Evolutionary conservation across 2,113 vertebrate genomes (phyloP), one percentile per base, ranked within the genome.

Genomic region (Cephalopterus ornatus): DNA sequence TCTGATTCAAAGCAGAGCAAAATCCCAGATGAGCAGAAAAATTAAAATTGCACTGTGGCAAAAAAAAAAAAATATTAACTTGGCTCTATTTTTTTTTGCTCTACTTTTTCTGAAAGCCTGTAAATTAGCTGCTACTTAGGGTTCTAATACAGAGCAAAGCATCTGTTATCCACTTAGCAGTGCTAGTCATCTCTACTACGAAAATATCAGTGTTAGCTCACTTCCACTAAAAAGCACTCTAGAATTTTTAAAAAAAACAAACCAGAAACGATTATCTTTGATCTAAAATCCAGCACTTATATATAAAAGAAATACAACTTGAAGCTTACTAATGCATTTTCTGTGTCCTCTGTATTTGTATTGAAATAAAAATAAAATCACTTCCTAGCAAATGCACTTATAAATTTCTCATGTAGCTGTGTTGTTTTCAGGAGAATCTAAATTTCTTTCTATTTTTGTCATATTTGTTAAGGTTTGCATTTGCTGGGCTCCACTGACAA

Each of bases 101-200:
- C 92, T 96, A 92, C 82, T 88, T 96, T 89, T 91, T 74, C 56
- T 90, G 90, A 92, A 92, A 92, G 85, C 47, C 72, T 88, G 44
- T 91, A 95, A 93, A 93, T 96, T 92, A 93, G 41, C 56, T 92
- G 22, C 70, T 92, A 30, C 82, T 94, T 96, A 80, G 5, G 6
- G 41, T 80, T 81, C 55, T 81, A 86, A 84, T 81, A 71, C 42
- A 86, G 59, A 93, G 72, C 39, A 93, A 91, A 96, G 39, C 52
- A 94, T 94, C 93, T 93, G 76, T 93, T 96, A 95, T 93, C 72
- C 79, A 94, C 85, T 96, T 93, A 93, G 72, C 82, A 74, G 44
- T 63, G 35, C 35, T 95, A 67, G 75, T 95, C 42, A 72, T 85
- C 39, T 75, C 61, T 91, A 37, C 65, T 92, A 46, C 56, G 72